These are phyloP conservation scores for Scrobipalpa atriplicella DNA, from an alignment of 2,888 invertebrate species.

Conservation along the genomic window DNA sequence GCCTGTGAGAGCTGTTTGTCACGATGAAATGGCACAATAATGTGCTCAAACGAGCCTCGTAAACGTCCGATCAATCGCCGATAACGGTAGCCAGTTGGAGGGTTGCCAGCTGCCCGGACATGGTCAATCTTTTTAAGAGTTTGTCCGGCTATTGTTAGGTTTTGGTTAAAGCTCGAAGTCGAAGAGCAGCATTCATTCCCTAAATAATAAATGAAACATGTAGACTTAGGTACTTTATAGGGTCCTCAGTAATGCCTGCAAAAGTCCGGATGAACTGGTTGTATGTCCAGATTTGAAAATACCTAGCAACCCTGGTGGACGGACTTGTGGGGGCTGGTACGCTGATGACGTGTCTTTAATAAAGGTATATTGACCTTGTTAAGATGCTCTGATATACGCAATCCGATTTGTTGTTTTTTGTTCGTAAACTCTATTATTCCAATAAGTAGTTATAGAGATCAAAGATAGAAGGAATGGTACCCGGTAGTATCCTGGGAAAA, in stretches of 20 bases:
- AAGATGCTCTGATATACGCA: constrained; percentile 3
- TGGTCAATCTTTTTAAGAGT: not conserved
- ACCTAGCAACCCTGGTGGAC: not conserved
- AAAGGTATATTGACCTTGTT: constrained; percentile 49
- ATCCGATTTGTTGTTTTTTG: constrained; percentile 1
- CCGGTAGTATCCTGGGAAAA: constrained; percentile 8
- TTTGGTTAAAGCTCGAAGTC: not conserved
- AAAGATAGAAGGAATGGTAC: not conserved
- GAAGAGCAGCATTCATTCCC: too few relatives aligned
- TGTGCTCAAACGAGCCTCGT: constrained; percentile 57
- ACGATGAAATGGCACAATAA: constrained; percentile 55
- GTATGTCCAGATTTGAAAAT: not conserved
- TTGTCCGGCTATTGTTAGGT: not conserved
- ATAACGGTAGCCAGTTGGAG: constrained; percentile 54
- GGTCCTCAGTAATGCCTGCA: too few relatives aligned
- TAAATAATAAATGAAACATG: too few relatives aligned
- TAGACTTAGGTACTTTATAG: too few relatives aligned
- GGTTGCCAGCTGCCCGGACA: constrained; percentile 1
- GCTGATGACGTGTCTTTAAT: constrained; percentile 50
- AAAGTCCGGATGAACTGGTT: not conserved
- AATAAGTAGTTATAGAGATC: constrained; percentile 4
- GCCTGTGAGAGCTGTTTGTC: constrained; percentile 49
- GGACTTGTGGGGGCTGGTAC: constrained; percentile 32
- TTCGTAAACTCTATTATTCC: constrained; percentile 9
- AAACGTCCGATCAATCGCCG: constrained; percentile 57